phyloP scores from a whole-genome alignment of 2,113 vertebrate species.

The Lota lota region DNA sequence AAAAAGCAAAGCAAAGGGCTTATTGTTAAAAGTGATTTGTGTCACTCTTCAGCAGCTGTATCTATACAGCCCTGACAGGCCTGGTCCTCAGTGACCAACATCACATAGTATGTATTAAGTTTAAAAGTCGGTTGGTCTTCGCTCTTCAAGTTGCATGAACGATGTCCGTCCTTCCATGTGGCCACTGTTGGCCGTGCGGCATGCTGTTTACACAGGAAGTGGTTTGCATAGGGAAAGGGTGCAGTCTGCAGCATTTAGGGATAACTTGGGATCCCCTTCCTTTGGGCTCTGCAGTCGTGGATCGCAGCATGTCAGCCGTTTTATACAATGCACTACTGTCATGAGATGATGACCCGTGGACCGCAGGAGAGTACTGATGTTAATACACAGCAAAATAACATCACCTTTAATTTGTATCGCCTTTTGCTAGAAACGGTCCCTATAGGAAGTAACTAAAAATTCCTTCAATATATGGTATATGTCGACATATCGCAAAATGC shows the following conservation, averaged over 20 bases:
- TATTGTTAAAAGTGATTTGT: no score
- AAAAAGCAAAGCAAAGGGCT: no score
- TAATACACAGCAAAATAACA: not conserved
- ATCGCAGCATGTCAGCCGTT: not conserved
- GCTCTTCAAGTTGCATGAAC: no score
- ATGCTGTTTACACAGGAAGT: constrained; percentile 5
- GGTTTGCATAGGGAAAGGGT: not conserved
- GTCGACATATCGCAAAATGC: no score
- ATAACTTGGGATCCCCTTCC: not conserved
- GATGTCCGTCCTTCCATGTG: not conserved
- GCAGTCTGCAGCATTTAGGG: not conserved
- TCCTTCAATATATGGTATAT: no score
- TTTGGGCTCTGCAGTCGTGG: no score
- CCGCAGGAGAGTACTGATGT: not conserved
- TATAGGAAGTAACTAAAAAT: no score
- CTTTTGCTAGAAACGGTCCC: not conserved
- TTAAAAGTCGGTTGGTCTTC: no score
- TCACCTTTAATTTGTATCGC: not conserved
- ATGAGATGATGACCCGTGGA: not conserved
- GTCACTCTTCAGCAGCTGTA: no score
- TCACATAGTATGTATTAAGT: no score
- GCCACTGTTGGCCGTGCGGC: not conserved
- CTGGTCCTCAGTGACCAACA: no score
- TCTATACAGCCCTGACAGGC: no score
- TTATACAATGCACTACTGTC: not conserved